Conservation (phyloP, 2,888 invertebrate genomes). For the Therioaphis trifolii region DNA sequence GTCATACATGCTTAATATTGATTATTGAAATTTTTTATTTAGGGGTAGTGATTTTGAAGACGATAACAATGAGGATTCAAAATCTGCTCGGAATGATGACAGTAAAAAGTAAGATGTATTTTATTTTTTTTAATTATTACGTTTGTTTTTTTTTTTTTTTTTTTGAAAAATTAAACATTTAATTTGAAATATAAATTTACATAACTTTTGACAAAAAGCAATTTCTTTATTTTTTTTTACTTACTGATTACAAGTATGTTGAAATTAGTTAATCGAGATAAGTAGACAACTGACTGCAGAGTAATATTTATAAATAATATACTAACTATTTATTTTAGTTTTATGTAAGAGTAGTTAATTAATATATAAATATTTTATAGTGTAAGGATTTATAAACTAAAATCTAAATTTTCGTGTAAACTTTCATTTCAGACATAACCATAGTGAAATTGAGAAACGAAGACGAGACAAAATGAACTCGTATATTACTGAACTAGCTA, state of each 20-base stretch:
- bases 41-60: constrained; percentile 75
- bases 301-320: too few relatives aligned
- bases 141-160: constrained; percentile 64
- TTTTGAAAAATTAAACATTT: neutral
- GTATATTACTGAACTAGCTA: constrained; percentile 87
- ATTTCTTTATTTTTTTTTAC: too few relatives aligned
- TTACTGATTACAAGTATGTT: too few relatives aligned
- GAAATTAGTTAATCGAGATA: too few relatives aligned
- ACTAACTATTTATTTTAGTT: too few relatives aligned
- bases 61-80: constrained; percentile 76
- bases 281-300: too few relatives aligned
- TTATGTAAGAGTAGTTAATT: too few relatives aligned
- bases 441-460: constrained; percentile 95
- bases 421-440: constrained; percentile 82
- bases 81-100: constrained; percentile 76
- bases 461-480: constrained; percentile 96
- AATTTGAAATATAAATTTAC: too few relatives aligned
- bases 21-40: constrained; percentile 57
- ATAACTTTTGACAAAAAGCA: too few relatives aligned
- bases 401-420: neutral
- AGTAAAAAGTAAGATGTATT: constrained; percentile 75
- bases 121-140: neutral
- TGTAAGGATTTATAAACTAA: too few relatives aligned
- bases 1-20: too few relatives aligned
- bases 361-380: too few relatives aligned